phyloP scores from a whole-genome alignment of 2,797 vertebrate genomes.

The Sebastiscus albofasciatus region DNA sequence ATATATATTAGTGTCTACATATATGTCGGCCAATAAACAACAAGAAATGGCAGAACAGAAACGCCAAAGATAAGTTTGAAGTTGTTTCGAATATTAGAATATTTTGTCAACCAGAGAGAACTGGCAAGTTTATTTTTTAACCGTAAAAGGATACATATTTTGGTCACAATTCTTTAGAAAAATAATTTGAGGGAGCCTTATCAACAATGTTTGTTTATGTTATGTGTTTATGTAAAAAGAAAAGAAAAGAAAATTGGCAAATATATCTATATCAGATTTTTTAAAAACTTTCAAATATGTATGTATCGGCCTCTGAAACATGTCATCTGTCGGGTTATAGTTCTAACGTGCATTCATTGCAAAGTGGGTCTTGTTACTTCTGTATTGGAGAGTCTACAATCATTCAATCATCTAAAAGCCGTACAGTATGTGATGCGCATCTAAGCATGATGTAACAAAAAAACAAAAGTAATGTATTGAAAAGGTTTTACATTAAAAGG shows the following conservation, averaged over 20 bases:
- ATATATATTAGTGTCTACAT: background rate
- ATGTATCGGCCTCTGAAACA: background rate
- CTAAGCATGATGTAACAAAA: constrained; percentile 8
- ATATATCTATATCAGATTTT: background rate
- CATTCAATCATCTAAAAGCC: background rate
- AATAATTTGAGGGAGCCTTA: background rate
- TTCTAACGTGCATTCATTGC: background rate
- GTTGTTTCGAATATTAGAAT: background rate
- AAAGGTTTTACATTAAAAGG: constrained; percentile 31
- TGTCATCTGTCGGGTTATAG: background rate
- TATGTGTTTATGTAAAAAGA: background rate
- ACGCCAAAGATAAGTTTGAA: background rate
- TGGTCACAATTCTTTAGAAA: background rate
- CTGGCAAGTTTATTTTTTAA: background rate
- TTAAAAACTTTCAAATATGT: background rate
- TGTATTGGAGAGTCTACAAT: background rate
- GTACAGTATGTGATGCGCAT: background rate
- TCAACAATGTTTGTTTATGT: background rate
- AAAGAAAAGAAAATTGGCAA: background rate
- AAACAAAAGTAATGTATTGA: constrained; percentile 23
- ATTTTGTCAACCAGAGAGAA: background rate
- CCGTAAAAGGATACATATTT: background rate
- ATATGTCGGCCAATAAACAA: background rate
- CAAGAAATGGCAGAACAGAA: background rate
- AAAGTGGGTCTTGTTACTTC: background rate